Evolutionary conservation across 2,113 vertebrate genomes (phyloP), one percentile per base, ranked within the genome.

Genomic region (Syngnathoides biaculeatus): DNA sequence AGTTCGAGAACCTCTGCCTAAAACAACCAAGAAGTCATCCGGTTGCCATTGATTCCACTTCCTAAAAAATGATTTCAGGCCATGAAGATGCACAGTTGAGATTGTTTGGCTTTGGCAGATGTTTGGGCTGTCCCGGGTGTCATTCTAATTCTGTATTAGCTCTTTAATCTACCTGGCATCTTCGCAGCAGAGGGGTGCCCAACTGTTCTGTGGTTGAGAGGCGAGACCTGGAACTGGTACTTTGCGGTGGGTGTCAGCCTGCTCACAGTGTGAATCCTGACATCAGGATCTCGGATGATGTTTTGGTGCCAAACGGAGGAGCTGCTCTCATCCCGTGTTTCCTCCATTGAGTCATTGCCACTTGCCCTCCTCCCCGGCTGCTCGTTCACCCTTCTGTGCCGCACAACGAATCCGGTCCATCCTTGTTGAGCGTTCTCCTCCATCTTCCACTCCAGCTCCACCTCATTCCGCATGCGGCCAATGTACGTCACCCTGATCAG

Each of bases 111-210:
- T 11, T 53, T 50, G 11, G 10, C 48, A 17, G 24, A 57, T 7
- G 26, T 15, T 6, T 27, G 26, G 14, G 15, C 17, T 27, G 0
- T 40, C 13, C 39, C 40, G 11, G 1, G 59, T 60, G 11, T 20
- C 58, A 39, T 22, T 60, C 20, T n/a, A 27, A 42, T n/a, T n/a
- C n/a, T n/a, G n/a, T 27, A 14, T 26, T 53, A 13, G 11, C 7
- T 64, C 13, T 52, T 65, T n/a, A 30, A 52, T 14, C 38, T 93
- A 96, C 96, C 96, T 96, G 97, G 95, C 64, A 83, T 94, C 89
- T 92, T 93, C 76, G 89, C 85, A 76, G 92, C 90, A 5, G 96
- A 98, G 2, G 95, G 94, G 61, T 94, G 78, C 79, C 96, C 96
- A 0, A 89, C 70, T 1, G 93, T 95, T 71, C 88, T 92, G 84